These are phyloP conservation scores for Aphaenogaster floridana DNA, from an alignment of 1,140 invertebrate species.

Conservation along the genomic window DNA sequence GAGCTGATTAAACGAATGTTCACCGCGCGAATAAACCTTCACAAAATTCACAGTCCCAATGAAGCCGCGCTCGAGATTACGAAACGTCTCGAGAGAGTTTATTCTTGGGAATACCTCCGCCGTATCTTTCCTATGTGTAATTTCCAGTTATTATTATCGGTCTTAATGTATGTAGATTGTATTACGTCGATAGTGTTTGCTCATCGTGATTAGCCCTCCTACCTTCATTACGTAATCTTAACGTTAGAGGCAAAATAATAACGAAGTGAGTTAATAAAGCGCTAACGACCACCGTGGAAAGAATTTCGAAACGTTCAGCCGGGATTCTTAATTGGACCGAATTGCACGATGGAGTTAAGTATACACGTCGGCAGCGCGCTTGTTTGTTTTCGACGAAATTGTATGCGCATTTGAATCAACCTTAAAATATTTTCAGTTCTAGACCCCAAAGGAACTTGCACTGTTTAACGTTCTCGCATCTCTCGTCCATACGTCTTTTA, in stretches of 20 bases:
- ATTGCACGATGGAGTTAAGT: slow-evolving; percentile 29
- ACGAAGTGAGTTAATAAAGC: slow-evolving; percentile 51
- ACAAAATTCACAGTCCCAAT: neutral
- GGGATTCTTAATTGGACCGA: slow-evolving; percentile 49
- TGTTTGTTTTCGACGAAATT: slow-evolving; percentile 26
- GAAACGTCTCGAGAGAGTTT: slow-evolving; percentile 5
- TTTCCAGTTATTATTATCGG: slow-evolving; percentile 36
- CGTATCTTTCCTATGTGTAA: slow-evolving; percentile 18
- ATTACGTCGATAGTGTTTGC: slow-evolving; percentile 50
- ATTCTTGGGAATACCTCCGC: slow-evolving; percentile 10
- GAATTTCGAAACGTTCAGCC: slow-evolving; percentile 27
- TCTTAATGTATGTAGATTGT: slow-evolving; percentile 51
- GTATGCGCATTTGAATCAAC: slow-evolving; percentile 35
- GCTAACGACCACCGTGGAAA: slow-evolving; percentile 40
- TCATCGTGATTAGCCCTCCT: slow-evolving; percentile 30
- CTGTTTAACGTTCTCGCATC: neutral
- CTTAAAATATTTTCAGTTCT: neutral
- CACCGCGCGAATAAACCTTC: neutral
- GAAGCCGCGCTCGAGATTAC: slow-evolving; percentile 15
- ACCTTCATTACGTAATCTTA: slow-evolving; percentile 50
- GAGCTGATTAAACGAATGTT: slow-evolving; percentile 7
- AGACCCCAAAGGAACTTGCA: neutral
- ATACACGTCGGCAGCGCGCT: neutral
- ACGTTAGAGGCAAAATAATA: slow-evolving; percentile 34
- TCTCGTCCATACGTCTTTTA: neutral